These are phyloP conservation scores for Melanerpes formicivorus DNA, from an alignment of 2,113 vertebrate species.

Conservation along the genomic window DNA sequence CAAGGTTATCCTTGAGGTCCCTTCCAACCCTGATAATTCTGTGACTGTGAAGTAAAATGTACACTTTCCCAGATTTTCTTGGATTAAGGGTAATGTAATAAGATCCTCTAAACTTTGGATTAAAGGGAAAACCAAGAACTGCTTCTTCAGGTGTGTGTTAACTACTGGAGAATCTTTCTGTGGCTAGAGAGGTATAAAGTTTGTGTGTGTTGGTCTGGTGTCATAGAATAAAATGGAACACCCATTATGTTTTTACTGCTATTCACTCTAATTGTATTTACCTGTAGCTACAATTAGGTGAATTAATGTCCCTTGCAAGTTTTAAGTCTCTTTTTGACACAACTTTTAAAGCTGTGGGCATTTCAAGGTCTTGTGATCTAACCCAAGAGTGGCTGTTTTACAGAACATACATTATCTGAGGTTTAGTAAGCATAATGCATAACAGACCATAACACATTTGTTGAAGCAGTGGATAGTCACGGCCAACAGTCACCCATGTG, in stretches of 20 bases:
- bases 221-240: not conserved
- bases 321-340: not conserved
- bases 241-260: not conserved
- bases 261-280: not conserved
- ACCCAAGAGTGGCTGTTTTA: not conserved
- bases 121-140: not conserved
- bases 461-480: not conserved
- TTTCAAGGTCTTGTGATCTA: not conserved
- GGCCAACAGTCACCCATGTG: not conserved
- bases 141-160: not conserved
- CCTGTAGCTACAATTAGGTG: not conserved
- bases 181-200: not conserved
- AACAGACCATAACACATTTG: not conserved
- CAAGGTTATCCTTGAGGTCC: no score
- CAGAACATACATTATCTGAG: fast-evolving
- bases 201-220: not conserved
- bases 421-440: not conserved
- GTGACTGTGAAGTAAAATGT: not conserved
- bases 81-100: not conserved
- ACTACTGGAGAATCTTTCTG: not conserved
- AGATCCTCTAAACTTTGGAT: not conserved
- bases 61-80: not conserved
- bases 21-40: no score
- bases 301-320: not conserved
- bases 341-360: not conserved